Evolutionary conservation across 1,140 invertebrate genomes (phyloP), one percentile per base, ranked within the genome.

Genomic region (Dufourea novaeangliae): DNA sequence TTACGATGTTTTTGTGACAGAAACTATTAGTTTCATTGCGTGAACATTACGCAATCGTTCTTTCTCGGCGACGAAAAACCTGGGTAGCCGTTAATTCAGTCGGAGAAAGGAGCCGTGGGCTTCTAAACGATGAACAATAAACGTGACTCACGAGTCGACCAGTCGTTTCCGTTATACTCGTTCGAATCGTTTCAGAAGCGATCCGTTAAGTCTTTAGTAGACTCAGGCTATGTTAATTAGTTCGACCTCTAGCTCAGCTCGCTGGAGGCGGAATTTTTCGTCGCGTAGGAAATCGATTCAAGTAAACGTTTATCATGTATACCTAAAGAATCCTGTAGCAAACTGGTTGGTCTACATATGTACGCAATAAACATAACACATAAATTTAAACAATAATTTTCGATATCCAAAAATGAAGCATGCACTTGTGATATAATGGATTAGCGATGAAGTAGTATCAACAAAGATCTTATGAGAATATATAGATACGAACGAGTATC

Each of bases 111-210:
- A 46, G 34, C 25, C 57, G 54, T 57, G 32, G 29, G 56, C 25
- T 37, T 25, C 44, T 27, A 50, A 63, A 52, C 20, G 59, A 72
- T 64, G 68, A 56, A 57, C 59, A 63, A 73, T 50, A 64, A 37
- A 41, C 59, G 50, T 78, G 75, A 78, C 68, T 78, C 75, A 78
- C 37, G 37, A 46, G 17, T 27, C 37, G 46, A 32, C 27, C 54
- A 32, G 22, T 37, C 34, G n/a, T 63, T 71, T 78, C 57, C 46
- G 57, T 46, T 71, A 57, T 57, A 54, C 52, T 25, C 52, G 54
- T 29, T 44, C 4, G 54, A 29, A 61, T 61, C 32, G 57, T 61
- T 61, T 37, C 32, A 57, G 54, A 57, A 57, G 29, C 54, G 54
- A 57, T 57, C 54, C 54, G 27, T 57, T 29, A 29, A 57, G 27